phyloP scores from a whole-genome alignment of 2,113 vertebrate species.

The Elachura formosa region DNA sequence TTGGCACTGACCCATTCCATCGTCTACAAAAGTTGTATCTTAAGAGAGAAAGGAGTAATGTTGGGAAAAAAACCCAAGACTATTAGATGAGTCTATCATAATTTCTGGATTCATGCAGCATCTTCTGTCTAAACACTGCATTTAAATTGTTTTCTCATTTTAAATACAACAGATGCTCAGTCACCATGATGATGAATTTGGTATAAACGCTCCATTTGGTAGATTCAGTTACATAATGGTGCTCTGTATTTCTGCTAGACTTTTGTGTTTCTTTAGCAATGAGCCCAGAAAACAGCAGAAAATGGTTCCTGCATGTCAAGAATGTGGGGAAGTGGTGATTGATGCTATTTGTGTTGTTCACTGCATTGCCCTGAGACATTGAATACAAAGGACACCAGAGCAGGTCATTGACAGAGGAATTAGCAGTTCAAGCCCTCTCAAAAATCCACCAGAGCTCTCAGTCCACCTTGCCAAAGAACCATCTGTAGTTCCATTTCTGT shows the following conservation, averaged over 20 bases:
- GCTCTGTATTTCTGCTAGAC: not conserved
- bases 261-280: not conserved
- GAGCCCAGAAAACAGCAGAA: not conserved
- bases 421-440: not conserved
- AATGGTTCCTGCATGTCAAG: not conserved
- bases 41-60: not conserved
- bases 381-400: not conserved
- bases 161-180: constrained; percentile 40
- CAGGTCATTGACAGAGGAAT: not conserved
- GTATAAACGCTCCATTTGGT: not conserved
- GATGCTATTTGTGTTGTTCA: not conserved
- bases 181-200: not conserved
- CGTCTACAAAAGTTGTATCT: not conserved
- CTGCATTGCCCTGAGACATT: not conserved
- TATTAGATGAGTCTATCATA: not conserved
- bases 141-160: constrained; percentile 16
- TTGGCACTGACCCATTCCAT: not conserved
- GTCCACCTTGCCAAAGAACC: not conserved
- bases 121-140: constrained; percentile 23
- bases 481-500: not conserved
- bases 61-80: not conserved
- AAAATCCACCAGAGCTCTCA: not conserved
- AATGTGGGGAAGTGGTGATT: not conserved
- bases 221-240: not conserved
- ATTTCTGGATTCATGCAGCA: not conserved